These are phyloP conservation scores for Rhinolophus sinicus DNA, from an alignment of 2,113 vertebrate species.

Conservation along the genomic window DNA sequence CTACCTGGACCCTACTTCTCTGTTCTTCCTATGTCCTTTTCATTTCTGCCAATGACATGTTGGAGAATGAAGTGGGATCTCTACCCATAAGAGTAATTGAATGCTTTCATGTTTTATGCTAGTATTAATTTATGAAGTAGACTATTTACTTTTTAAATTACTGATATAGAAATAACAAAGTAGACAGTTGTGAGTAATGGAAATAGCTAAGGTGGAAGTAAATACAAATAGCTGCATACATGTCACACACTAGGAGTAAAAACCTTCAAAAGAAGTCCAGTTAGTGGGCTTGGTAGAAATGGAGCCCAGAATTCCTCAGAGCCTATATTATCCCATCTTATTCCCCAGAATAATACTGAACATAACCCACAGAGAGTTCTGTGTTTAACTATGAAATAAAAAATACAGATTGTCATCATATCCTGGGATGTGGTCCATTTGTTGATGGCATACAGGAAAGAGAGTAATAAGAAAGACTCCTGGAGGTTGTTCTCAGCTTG, in stretches of 20 bases:
- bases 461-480: background rate
- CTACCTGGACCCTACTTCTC: rapidly evolving
- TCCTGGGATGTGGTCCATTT: background rate
- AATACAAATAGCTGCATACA: background rate
- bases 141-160: background rate
- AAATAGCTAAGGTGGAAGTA: background rate
- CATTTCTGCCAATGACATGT: background rate
- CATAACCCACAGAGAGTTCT: background rate
- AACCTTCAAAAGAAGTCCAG: background rate
- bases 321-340: background rate
- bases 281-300: background rate
- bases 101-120: background rate
- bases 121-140: background rate
- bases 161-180: background rate
- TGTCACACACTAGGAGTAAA: background rate
- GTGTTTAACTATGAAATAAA: background rate
- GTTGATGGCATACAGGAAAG: background rate
- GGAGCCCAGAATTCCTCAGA: background rate
- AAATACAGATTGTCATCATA: background rate
- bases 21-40: background rate
- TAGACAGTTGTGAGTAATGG: background rate
- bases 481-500: background rate
- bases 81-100: background rate
- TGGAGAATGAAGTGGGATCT: background rate
- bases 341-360: background rate